A percentile compares a stretch with the other conserved stretches of the same genome.
Conservation (phyloP, 1,140 invertebrate genomes). For the Ceratosolen solmsi region DNA sequence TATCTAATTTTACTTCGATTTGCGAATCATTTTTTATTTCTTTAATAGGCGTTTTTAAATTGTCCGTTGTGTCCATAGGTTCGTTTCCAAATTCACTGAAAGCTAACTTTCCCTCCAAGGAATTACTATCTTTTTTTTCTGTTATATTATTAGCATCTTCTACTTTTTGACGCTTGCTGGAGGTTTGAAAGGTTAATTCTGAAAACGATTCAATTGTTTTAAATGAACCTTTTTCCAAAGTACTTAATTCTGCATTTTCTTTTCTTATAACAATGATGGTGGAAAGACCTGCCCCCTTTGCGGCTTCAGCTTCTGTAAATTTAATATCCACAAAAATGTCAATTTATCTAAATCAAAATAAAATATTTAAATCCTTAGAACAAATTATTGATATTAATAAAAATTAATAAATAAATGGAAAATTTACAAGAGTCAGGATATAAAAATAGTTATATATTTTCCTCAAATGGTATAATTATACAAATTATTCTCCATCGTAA, state of each 20-base stretch:
- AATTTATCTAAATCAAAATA: no score
- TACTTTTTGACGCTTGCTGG: slow-evolving; percentile 67
- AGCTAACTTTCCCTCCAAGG: slow-evolving; percentile 13
- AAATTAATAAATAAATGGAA: no score
- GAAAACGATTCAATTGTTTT: slow-evolving; percentile 76
- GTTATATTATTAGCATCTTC: slow-evolving; percentile 62
- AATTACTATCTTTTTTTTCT: slow-evolving; percentile 50
- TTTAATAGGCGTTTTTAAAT: slow-evolving; percentile 55
- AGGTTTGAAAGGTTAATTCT: slow-evolving; percentile 68
- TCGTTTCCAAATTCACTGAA: slow-evolving; percentile 53
- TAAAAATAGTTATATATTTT: no score
- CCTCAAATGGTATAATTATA: no score
- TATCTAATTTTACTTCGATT: slow-evolving; percentile 31
- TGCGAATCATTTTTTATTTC: slow-evolving; percentile 47
- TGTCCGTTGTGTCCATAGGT: slow-evolving; percentile 65
- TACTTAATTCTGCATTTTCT: slow-evolving; percentile 81
- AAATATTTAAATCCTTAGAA: no score
- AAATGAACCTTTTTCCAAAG: slow-evolving; percentile 77
- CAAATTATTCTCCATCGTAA: no score
- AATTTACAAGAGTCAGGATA: no score
- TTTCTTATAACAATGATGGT: slow-evolving; percentile 82
- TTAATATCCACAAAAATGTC: not conserved
- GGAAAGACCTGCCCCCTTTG: slow-evolving; percentile 81
- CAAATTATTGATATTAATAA: no score
- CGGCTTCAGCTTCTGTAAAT: slow-evolving; percentile 85